Evolutionary conservation across 2,113 vertebrate species (phyloP), one percentile per base, ranked within the genome.

Genomic region (Cyphomyrus plagiostoma): DNA sequence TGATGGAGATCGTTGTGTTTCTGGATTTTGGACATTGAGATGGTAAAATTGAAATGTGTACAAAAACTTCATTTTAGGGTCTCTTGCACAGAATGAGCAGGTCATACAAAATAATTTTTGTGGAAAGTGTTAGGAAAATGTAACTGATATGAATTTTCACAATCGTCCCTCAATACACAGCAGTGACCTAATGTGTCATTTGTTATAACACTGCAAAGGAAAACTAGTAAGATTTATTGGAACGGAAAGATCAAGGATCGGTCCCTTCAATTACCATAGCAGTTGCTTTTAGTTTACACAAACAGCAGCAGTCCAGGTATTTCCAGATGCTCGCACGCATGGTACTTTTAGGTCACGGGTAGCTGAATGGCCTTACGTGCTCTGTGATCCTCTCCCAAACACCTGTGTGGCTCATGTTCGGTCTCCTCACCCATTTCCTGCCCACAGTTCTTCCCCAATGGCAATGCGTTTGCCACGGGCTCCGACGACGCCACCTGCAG

Each of bases 401-500:
- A 42, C n/a, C 23, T 6, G 13, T 26, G 8, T 35, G 50, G 13
- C 30, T 90, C 23, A 15, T 3, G 13, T 9, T 15, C 17, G 48
- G 23, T 4, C 15, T 66, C 45, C 87, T 30, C n/a, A 42, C 86
- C 86, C 0, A 56, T 87, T 49, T 58, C 9, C 49, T 48, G 9
- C 0, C 90, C 91, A 0, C 91, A 97, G 98, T 99, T 98, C 97
- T 99, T 99, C 95, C 98, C 98, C 62, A 99, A 99, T 48, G 98
- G 98, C 95, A 99, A 99, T 0, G 98, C 98, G 0, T 99, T 99
- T 95, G 98, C 98, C 95, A 99, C 98, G 1, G 98, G 98, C 94
- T 99, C 98, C 0, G 98, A 99, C 52, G 98, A 99, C 1, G 98
- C 98, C 92, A 99, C 98, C 70, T 99, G 98, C 96, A 96, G 98